Evolutionary conservation across 2,888 invertebrate genomes (phyloP), one percentile per base, ranked within the genome.

Genomic region (Yponomeuta malinellus): DNA sequence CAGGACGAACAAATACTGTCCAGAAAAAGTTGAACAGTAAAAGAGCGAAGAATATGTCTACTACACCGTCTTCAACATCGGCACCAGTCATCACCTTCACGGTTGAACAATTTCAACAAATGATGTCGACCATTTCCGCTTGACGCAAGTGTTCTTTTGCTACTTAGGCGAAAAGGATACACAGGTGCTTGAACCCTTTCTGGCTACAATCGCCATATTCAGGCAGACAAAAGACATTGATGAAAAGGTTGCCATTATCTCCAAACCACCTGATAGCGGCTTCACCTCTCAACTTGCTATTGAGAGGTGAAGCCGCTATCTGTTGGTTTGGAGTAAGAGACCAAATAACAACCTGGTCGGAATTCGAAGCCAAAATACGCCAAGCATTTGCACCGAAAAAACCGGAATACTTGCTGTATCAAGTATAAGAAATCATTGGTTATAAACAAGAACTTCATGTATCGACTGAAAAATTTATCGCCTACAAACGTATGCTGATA

Each of bases 241-340:
- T 8, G 43, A 43, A 43, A 43, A 43, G 43, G 43, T 1, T 43
- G 43, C 8, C 43, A 43, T 43, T 8, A 43, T 43, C 2, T 2
- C 43, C 33, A 3, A 5, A 8, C 73, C 43, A 2, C 33, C 3
- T 5, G 33, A 37, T 74, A 5, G 64, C 31, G 15, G 69, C 70
- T 33, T 15, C 74, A 15, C 73, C 74, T 23, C 23, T 23, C 23
- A 23, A 23, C 0, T 23, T 75, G 10, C 52, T 75, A 3, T 64
- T 75, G n/a, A 72, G 31, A 9, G 71, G 70, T 2, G 74, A 74
- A 70, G 75, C 75, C 10, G 73, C 72, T 2, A 48, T 71, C 6
- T 75, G 75, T 75, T 75, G 75, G 75, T 66, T 72, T 33, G 75
- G 74, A 0, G 43, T 74, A 2, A 73, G 74, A 43, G 48, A 70